Percentiles rank a stretch among this genome's conserved stretches.
Conservation (phyloP, 2,888 invertebrate species). For the Germaria angustata region DNA sequence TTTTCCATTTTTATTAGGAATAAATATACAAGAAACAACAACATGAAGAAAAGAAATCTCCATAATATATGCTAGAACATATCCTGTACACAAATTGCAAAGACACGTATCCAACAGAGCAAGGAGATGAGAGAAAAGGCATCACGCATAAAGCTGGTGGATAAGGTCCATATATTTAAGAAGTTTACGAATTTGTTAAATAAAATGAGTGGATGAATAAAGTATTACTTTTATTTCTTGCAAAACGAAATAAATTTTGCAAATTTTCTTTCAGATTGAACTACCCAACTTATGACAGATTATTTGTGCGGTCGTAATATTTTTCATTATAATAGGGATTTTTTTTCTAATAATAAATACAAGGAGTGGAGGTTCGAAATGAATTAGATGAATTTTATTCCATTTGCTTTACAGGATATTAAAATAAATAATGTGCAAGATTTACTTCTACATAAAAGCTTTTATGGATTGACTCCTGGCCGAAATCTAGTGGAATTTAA, state of each 20-base stretch:
- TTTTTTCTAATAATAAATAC: neutral
- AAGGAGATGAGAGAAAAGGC: conserved; percentile 13
- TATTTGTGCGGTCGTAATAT: conserved; percentile 26
- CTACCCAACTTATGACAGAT: conserved; percentile 8
- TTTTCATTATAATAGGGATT: neutral
- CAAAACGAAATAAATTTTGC: neutral
- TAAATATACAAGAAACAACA: conserved; percentile 14
- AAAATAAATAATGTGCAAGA: no score
- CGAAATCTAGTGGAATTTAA: no score
- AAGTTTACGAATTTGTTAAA: conserved; percentile 10
- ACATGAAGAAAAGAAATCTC: conserved; percentile 72
- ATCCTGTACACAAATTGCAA: conserved; percentile 80
- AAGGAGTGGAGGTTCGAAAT: neutral
- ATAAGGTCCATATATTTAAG: conserved; percentile 28
- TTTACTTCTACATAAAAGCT: no score
- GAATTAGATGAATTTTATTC: no score
- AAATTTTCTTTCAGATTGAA: conserved; percentile 13
- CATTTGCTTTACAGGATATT: no score
- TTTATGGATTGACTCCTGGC: no score
- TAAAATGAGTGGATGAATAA: neutral
- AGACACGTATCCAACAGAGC: conserved; percentile 69
- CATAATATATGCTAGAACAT: conserved; percentile 80
- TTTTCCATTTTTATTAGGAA: conserved; percentile 56
- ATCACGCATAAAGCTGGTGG: conserved; percentile 28
- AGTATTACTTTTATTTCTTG: conserved; percentile 27